Conservation (phyloP, 2,888 invertebrate species). For the Drosophila cracens region DNA sequence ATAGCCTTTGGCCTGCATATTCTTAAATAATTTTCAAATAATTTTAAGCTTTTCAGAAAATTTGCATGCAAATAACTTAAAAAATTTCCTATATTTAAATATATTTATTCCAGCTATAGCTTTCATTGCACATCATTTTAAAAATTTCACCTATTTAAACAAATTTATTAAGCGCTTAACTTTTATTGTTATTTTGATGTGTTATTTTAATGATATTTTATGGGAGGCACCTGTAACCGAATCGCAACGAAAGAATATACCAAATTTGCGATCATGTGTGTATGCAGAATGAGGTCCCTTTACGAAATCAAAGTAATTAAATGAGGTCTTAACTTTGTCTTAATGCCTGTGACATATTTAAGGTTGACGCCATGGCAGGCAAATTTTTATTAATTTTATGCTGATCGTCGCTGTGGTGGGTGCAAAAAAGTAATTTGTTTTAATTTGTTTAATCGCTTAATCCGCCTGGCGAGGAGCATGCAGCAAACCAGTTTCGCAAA, state of each 20-base stretch:
- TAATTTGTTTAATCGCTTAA: conserved; percentile 83
- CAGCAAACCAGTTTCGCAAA: conserved; percentile 58
- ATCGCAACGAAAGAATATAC: neutral
- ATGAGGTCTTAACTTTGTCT: conserved; percentile 30
- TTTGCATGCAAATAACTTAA: neutral
- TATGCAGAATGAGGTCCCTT: neutral
- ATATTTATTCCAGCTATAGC: neutral
- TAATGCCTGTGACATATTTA: conserved; percentile 58
- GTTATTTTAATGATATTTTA: neutral
- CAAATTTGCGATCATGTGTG: neutral
- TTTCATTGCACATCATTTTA: neutral
- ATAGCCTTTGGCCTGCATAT: neutral
- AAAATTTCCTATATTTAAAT: neutral
- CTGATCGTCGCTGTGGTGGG: conserved; percentile 68
- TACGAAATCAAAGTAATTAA: conserved; percentile 24
- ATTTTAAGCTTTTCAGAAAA: neutral
- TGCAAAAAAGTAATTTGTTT: conserved; percentile 82
- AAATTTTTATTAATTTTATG: conserved; percentile 79
- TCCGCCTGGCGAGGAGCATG: conserved; percentile 53
- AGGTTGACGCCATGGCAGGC: conserved; percentile 57
- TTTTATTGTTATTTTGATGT: neutral
- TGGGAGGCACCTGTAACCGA: neutral
- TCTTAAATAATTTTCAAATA: neutral
- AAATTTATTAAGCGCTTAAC: neutral
- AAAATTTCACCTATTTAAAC: neutral